Conservation (phyloP, 2,113 vertebrate species). For the Sinocyclocheilus anophthalmus region DNA sequence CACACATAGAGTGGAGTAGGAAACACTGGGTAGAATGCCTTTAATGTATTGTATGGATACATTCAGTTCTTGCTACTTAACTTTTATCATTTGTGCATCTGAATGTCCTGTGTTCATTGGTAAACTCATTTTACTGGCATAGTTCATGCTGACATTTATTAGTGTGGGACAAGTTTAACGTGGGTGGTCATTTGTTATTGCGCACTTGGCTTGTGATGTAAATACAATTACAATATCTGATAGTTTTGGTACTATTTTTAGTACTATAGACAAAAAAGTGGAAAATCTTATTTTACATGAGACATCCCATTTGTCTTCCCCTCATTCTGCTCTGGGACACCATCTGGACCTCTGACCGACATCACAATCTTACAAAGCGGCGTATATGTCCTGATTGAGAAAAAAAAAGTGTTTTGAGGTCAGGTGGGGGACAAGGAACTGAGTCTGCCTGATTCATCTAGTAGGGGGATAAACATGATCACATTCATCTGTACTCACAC, state of each 20-base stretch:
- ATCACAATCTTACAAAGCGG: not conserved
- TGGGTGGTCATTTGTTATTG: not conserved
- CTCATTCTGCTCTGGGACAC: not conserved
- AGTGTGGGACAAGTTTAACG: not conserved
- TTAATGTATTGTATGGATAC: too few relatives aligned
- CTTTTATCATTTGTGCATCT: too few relatives aligned
- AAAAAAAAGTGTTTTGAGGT: not conserved
- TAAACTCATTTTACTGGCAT: not conserved
- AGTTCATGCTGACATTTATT: not conserved
- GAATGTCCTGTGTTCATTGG: not conserved
- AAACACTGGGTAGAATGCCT: too few relatives aligned
- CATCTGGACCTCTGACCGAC: not conserved
- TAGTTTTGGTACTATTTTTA: not conserved
- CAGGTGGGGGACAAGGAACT: not conserved
- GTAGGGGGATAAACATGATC: not conserved
- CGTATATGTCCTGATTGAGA: not conserved
- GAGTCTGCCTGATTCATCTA: not conserved
- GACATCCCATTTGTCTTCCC: not conserved
- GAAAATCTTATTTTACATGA: not conserved
- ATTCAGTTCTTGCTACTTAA: too few relatives aligned
- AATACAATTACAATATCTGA: not conserved
- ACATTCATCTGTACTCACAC: not conserved
- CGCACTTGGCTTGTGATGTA: not conserved
- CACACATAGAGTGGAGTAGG: too few relatives aligned
- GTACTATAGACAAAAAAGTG: not conserved